These are phyloP conservation scores for Pristionchus japonicus DNA, from an alignment of 2,888 invertebrate species.

Conservation along the genomic window DNA sequence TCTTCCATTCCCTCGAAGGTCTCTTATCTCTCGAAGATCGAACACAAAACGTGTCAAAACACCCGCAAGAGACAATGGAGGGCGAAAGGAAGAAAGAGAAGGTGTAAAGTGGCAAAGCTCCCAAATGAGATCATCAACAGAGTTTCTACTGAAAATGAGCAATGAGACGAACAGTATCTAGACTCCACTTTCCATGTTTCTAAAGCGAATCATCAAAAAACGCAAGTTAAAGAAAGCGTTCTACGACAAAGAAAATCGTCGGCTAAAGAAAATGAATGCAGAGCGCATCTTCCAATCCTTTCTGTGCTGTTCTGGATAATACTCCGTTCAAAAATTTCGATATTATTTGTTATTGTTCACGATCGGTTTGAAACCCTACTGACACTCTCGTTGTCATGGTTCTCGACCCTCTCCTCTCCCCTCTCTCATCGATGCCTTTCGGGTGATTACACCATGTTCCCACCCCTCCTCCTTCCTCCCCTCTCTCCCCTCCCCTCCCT, in stretches of 20 bases:
- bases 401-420: background rate
- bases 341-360: too few species aligned
- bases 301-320: too few species aligned
- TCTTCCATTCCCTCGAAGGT: background rate
- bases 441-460: constrained; percentile 28
- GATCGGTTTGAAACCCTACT: too few species aligned
- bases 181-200: background rate
- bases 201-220: background rate
- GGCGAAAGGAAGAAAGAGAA: background rate
- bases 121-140: background rate
- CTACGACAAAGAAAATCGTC: background rate
- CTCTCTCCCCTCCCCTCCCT: background rate
- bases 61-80: constrained; percentile 30
- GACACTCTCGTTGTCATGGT: background rate
- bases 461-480: background rate
- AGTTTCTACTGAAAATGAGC: background rate
- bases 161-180: background rate
- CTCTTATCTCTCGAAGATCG: constrained; percentile 2
- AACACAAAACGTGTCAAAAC: constrained; percentile 22
- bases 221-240: background rate
- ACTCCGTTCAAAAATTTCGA: background rate
- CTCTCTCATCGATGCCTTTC: background rate
- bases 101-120: background rate
- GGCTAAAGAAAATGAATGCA: background rate
- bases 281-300: too few species aligned